phyloP scores from a whole-genome alignment of 2,113 vertebrate genomes.

The Burhinus bistriatus region DNA sequence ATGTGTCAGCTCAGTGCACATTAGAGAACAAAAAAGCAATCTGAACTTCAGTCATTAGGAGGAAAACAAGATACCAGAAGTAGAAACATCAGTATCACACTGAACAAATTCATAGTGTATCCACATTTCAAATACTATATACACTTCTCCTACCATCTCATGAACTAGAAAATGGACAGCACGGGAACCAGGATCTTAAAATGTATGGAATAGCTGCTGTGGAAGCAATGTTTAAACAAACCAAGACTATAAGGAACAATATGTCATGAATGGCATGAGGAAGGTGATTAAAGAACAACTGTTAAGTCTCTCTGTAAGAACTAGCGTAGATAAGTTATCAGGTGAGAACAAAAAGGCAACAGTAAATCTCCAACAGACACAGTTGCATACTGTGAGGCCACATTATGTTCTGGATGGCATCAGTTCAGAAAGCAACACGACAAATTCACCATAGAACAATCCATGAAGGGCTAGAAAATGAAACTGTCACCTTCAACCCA shows the following conservation, averaged over 20 bases:
- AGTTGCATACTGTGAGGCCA: neutral
- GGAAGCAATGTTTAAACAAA: neutral
- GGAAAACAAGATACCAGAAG: neutral
- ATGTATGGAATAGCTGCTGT: neutral
- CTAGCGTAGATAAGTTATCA: neutral
- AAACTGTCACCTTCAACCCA: neutral
- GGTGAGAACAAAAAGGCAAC: neutral
- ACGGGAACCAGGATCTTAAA: neutral
- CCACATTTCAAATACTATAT: neutral
- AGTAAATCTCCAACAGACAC: neutral
- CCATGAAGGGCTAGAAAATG: neutral
- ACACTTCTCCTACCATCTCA: neutral
- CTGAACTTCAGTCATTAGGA: neutral
- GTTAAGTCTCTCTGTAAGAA: neutral
- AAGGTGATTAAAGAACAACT: neutral
- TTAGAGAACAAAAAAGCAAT: neutral
- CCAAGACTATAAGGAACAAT: neutral
- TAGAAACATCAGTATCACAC: neutral
- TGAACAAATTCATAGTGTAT: neutral
- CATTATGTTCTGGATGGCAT: neutral
- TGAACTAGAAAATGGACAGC: neutral
- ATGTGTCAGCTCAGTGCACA: neutral
- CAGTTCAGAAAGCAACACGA: neutral
- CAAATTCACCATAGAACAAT: neutral
- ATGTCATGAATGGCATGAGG: neutral